Percentiles rank a stretch among this genome's conserved stretches.
phyloP scores from a whole-genome alignment of 2,797 vertebrate species.

The Acrocephalus scirpaceus region DNA sequence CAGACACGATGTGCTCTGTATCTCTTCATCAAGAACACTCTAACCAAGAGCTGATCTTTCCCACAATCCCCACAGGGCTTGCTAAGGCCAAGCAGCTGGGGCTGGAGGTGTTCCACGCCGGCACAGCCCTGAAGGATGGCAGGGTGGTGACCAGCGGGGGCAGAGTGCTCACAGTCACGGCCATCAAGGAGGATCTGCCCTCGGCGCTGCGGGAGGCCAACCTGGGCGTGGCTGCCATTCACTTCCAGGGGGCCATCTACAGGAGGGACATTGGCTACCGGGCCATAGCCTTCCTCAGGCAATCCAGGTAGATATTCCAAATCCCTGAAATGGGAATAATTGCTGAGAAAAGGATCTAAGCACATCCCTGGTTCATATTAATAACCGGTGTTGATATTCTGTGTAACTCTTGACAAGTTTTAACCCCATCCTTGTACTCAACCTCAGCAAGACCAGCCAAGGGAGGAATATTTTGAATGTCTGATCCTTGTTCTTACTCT shows the following conservation, averaged over 20 bases:
- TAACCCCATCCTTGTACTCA: not conserved
- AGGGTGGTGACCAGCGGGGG: conserved; percentile 88
- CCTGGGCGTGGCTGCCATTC: conserved; percentile 79
- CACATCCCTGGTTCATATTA: not conserved
- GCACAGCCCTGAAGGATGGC: conserved; percentile 83
- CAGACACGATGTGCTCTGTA: accelerated
- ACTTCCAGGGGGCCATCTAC: conserved; percentile 86
- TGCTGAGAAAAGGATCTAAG: not conserved
- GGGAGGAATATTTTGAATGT: not conserved
- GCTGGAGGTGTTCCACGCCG: conserved; percentile 91
- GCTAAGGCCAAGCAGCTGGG: conserved; percentile 81
- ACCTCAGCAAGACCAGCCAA: not conserved
- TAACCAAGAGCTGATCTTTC: not conserved
- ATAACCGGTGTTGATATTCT: not conserved
- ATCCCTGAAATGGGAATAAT: not conserved
- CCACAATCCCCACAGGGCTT: conserved; percentile 68
- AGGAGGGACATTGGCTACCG: conserved; percentile 89
- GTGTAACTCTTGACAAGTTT: not conserved
- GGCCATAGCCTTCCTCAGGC: conserved; percentile 86
- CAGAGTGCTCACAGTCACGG: conserved; percentile 89
- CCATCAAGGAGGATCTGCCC: conserved; percentile 78
- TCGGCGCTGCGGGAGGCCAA: conserved; percentile 84
- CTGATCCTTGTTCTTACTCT: not conserved
- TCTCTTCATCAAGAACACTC: not conserved
- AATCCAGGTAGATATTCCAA: conserved; percentile 82